Evolutionary conservation across 1,140 invertebrate genomes (phyloP).

Genomic region (Ridgeia piscesae): DNA sequence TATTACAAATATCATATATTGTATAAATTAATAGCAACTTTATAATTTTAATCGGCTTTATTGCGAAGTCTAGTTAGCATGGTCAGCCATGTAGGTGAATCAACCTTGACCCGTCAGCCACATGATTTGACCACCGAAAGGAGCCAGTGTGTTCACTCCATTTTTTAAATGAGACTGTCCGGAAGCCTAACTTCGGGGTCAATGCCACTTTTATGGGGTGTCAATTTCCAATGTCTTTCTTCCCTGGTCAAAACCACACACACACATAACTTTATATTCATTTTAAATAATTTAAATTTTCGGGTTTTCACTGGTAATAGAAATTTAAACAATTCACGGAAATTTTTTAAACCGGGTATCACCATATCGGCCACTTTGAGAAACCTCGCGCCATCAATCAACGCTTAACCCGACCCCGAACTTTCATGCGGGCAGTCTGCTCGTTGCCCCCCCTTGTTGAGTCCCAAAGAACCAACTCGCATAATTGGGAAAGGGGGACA

Average conservation of each 20-base stretch:
- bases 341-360: too few relatives aligned
- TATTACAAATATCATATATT: too few relatives aligned
- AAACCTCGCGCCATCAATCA: constrained; percentile 76
- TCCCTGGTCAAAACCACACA: constrained; percentile 47
- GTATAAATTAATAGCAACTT: not conserved
- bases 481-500: constrained; percentile 76
- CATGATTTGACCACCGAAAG: constrained; percentile 59
- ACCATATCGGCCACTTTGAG: constrained; percentile 77
- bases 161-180: constrained; percentile 69
- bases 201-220: constrained; percentile 93
- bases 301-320: too few relatives aligned
- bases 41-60: not conserved
- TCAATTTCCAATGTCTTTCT: constrained; percentile 82
- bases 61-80: not conserved
- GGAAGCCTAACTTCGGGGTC: constrained; percentile 83
- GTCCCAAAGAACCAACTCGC: constrained; percentile 87
- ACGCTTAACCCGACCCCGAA: constrained; percentile 64
- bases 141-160: constrained; percentile 68
- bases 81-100: not conserved
- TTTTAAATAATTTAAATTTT: too few relatives aligned
- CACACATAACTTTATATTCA: not conserved
- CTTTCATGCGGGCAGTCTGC: constrained; percentile 71
- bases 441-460: constrained; percentile 80
- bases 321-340: too few relatives aligned
- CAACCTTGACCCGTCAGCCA: not conserved